These are phyloP conservation scores for Cinclus mexicanus DNA, from an alignment of 2,113 vertebrate genomes.

Conservation along the genomic window DNA sequence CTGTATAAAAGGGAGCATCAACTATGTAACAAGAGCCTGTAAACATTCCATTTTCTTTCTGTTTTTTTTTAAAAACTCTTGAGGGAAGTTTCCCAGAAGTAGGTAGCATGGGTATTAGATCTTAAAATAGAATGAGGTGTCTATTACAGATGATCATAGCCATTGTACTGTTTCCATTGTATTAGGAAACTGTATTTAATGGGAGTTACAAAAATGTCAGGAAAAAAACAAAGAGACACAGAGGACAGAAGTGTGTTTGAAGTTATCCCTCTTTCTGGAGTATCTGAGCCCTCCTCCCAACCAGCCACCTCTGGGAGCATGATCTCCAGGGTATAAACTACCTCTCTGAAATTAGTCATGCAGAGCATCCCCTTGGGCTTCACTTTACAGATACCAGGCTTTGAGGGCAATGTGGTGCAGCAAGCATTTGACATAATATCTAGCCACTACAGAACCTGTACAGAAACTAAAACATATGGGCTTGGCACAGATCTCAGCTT, in stretches of 20 bases:
- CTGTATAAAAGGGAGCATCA: not conserved
- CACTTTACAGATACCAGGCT: not conserved
- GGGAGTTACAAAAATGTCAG: not conserved
- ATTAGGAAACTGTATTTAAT: not conserved
- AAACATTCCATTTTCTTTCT: not conserved
- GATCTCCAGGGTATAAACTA: not conserved
- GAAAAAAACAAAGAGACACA: not conserved
- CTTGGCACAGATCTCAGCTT: not conserved
- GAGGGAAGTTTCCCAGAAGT: not conserved
- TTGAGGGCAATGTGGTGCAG: not conserved
- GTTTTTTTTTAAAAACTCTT: not conserved
- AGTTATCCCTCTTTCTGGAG: not conserved
- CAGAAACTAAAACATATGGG: not conserved
- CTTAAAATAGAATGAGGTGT: not conserved
- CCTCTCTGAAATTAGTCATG: not conserved
- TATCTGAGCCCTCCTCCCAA: not conserved
- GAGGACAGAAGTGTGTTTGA: not conserved
- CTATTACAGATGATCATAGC: not conserved
- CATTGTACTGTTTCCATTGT: not conserved
- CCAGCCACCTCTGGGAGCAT: fast-evolving
- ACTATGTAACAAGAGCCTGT: not conserved
- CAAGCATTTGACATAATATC: not conserved
- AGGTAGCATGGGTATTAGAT: not conserved
- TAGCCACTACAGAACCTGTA: not conserved
- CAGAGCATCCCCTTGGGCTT: not conserved